Evolutionary conservation across 2,113 vertebrate species (phyloP).

Genomic region (Tylochromis polylepis): DNA sequence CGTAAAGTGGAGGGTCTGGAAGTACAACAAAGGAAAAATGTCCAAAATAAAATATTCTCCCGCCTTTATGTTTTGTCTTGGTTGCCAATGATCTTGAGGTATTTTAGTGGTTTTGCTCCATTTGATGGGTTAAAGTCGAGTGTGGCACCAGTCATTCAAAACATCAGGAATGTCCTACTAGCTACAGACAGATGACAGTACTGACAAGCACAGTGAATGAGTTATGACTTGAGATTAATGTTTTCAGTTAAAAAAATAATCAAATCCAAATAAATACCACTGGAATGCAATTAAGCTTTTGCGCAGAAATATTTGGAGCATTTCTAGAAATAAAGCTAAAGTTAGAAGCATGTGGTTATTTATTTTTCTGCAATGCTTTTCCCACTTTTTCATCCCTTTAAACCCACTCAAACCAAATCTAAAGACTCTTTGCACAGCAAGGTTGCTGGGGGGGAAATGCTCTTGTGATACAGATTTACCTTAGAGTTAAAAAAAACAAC

Average conservation of each 20-base stretch:
- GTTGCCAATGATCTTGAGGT: background rate
- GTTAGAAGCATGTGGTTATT: background rate
- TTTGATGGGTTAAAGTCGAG: background rate
- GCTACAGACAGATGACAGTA: background rate
- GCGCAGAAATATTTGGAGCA: background rate
- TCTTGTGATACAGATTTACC: background rate
- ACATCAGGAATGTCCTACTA: background rate
- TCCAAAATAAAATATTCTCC: background rate
- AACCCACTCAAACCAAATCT: background rate
- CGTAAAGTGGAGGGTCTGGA: background rate
- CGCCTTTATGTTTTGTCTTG: background rate
- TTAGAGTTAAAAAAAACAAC: background rate
- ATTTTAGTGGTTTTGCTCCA: background rate
- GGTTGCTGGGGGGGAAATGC: background rate
- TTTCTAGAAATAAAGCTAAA: background rate
- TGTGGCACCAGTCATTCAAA: background rate
- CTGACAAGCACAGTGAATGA: background rate
- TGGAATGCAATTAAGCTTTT: background rate
- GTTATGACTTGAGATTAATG: background rate
- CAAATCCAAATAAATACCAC: background rate
- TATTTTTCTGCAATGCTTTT: background rate
- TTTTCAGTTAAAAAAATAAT: background rate
- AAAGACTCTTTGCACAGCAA: background rate
- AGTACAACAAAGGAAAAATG: background rate
- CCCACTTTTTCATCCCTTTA: background rate